Evolutionary conservation across 2,797 vertebrate species (phyloP).

Genomic region (Oreochromis grahami): DNA sequence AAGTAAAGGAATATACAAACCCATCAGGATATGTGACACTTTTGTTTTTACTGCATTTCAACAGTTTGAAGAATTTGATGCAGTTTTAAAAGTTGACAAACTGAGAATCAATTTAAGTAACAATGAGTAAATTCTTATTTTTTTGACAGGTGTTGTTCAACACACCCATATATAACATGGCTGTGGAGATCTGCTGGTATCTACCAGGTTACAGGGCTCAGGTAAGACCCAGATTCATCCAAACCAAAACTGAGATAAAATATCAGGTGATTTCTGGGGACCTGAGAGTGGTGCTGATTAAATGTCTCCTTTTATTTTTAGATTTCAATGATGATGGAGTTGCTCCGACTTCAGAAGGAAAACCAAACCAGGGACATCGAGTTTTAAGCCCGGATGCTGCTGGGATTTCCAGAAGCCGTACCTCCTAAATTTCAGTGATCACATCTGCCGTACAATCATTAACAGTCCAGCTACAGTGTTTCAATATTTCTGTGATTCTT

Average conservation of each 20-base stretch:
- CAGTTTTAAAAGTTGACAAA: background rate
- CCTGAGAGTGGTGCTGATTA: fast-evolving
- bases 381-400: fast-evolving
- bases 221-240: background rate
- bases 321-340: background rate
- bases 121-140: background rate
- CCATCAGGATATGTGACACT: background rate
- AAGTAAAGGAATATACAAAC: too few species aligned
- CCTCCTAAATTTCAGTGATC: too few species aligned
- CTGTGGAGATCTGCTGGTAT: background rate
- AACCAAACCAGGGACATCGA: background rate
- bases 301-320: background rate
- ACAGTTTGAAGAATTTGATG: background rate
- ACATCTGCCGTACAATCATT: too few species aligned
- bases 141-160: fast-evolving
- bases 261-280: background rate
- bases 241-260: background rate
- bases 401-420: background rate
- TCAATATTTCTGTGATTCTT: too few species aligned
- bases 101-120: background rate
- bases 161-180: background rate
- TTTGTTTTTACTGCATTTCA: background rate
- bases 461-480: too few species aligned
- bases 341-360: background rate
- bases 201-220: background rate